phyloP scores from a whole-genome alignment of 2,797 vertebrate species.

The Sebastes trivittatus region DNA sequence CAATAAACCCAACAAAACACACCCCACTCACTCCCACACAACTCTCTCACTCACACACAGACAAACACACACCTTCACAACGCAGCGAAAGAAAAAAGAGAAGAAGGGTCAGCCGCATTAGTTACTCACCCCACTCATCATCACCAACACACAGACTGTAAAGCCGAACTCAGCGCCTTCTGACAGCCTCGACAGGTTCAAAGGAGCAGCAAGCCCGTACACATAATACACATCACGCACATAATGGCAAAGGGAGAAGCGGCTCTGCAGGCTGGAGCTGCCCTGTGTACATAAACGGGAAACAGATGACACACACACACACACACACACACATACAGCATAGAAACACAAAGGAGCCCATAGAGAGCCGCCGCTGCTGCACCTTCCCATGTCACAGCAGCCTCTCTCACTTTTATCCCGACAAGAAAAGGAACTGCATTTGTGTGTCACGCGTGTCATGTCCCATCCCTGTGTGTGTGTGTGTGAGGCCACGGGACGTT shows the following conservation, averaged over 20 bases:
- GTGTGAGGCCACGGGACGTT: background rate
- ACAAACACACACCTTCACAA: conserved; percentile 66
- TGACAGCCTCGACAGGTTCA: conserved; percentile 63
- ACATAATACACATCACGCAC: conserved; percentile 46
- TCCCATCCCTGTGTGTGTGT: conserved; percentile 13
- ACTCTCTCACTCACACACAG: conserved; percentile 15
- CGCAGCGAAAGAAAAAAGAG: conserved; percentile 21
- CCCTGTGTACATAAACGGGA: conserved; percentile 69
- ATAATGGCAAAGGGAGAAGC: conserved; percentile 37
- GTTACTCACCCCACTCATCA: conserved; percentile 75
- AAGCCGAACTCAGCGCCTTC: conserved; percentile 44
- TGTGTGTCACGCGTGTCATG: conserved; percentile 49
- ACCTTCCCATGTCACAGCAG: conserved; percentile 32
- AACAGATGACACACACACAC: conserved; percentile 52
- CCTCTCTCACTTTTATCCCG: conserved; percentile 19
- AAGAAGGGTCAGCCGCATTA: conserved; percentile 42
- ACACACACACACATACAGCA: no score
- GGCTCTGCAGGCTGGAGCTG: conserved; percentile 53
- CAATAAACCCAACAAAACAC: conserved; percentile 60
- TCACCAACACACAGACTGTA: conserved; percentile 60
- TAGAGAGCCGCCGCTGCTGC: conserved; percentile 31
- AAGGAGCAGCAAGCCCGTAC: conserved; percentile 52
- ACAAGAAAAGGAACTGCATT: conserved; percentile 39
- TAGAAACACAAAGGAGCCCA: conserved; percentile 50
- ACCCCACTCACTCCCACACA: conserved; percentile 46